Evolutionary conservation across 2,888 invertebrate genomes (phyloP).

Genomic region (Neoitamus cyanurus): DNA sequence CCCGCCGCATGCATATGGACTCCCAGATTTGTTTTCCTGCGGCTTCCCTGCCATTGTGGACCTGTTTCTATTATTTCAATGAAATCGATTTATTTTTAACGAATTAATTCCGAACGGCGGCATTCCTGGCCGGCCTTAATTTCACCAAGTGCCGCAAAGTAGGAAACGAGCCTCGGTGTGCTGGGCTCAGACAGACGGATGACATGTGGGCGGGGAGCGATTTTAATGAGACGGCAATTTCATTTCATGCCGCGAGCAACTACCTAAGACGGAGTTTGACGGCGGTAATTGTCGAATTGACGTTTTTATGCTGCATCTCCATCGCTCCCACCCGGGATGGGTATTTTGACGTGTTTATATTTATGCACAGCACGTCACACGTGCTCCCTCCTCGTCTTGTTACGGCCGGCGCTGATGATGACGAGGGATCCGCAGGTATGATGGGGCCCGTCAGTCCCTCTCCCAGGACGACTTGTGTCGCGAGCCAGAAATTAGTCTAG

Average conservation of each 20-base stretch:
- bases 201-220: conserved; percentile 25
- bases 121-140: not conserved
- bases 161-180: not conserved
- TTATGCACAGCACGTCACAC: conserved; percentile 1
- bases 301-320: conserved; percentile 25
- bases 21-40: conserved; percentile 17
- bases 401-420: not conserved
- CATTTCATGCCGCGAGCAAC: conserved; percentile 9
- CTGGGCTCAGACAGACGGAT: not conserved
- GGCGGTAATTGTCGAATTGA: conserved; percentile 22
- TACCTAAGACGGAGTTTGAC: not conserved
- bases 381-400: not conserved
- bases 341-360: conserved; percentile 34
- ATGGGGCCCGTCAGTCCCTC: not conserved
- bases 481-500: conserved; percentile 37
- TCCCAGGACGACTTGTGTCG: not conserved
- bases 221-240: conserved; percentile 37
- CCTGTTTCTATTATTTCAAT: conserved; percentile 19
- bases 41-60: conserved; percentile 1
- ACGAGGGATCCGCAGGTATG: conserved; percentile 12
- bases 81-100: conserved; percentile 32
- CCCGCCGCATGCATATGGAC: not conserved
- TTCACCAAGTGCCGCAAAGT: conserved; percentile 8
- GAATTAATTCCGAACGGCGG: conserved; percentile 13
- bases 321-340: not conserved